Evolutionary conservation across 2,888 invertebrate species (phyloP), one percentile per base, ranked within the genome.

Genomic region (Pyrochroa serraticornis): DNA sequence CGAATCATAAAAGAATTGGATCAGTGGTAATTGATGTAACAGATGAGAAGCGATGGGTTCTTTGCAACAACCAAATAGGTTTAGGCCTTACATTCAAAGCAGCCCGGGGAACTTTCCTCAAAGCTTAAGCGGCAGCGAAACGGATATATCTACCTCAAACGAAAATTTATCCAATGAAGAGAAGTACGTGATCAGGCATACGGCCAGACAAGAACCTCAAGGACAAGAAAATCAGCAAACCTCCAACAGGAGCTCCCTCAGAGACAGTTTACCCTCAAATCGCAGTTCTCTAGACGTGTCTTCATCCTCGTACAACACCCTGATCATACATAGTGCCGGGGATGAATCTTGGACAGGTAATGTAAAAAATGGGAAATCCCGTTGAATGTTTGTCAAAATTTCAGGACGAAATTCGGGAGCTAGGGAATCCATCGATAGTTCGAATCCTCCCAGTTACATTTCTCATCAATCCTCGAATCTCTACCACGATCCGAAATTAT

Each of bases 141-240:
- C 93, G 3, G 93, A 94, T 82, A 89, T 93, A 55, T 93, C 93
- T 8, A 93, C 93, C 2, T 94, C 93, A 9, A 93, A 90, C 68
- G 94, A 95, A 79, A 95, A 94, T 80, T 81, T 95, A 63, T 92
- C 92, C 33, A 85, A 90, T 71, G 92, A 93, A 78, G 92, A 93
- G 76, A 84, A 91, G 66, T 91, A 91, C 81, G 91, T 92, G 41
- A 89, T 93, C 61, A 82, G 89, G 64, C 91, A 91, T 72, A 91
- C 90, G 0, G 88, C 91, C 5, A 83, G 95, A 34, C 94, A 94
- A 73, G 95, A 95, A 76, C 95, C 95, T 0, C 95, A 95, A 78
- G 95, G 95, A 0, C 93, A 95, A 79, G 95, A 95, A 78, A 92
- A 90, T 78, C 84, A 84, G 60, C 83, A 82, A 64, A 81, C 73